Evolutionary conservation across 2,113 vertebrate species (phyloP).

Genomic region (Calyptommatus sinebrachiatus): DNA sequence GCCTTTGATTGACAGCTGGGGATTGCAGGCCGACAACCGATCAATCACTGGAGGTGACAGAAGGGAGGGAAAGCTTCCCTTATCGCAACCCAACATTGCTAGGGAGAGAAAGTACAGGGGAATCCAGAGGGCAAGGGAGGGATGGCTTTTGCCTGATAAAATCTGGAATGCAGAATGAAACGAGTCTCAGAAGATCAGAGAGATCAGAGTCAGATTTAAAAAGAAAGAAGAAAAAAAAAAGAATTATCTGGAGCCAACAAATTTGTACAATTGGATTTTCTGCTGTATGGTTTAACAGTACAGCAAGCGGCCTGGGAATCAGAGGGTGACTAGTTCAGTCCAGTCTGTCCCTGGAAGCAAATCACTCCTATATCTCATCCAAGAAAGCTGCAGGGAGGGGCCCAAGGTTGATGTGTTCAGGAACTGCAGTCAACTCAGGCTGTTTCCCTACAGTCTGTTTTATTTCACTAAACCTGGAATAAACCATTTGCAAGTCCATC

Average conservation of each 20-base stretch:
- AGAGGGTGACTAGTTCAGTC: no score
- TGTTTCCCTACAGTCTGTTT: no score
- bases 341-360: no score
- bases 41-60: slow-evolving; percentile 20
- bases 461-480: no score
- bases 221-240: neutral
- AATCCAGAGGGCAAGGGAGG: neutral
- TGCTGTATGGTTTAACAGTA: neutral
- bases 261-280: neutral
- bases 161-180: neutral
- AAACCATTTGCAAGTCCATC: no score
- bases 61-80: slow-evolving; percentile 17
- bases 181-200: neutral
- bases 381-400: no score
- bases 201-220: no score
- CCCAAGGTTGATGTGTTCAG: no score
- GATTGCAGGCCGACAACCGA: slow-evolving; percentile 40
- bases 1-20: slow-evolving; percentile 48
- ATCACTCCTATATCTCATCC: no score
- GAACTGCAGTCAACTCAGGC: no score
- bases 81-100: slow-evolving; percentile 4
- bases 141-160: neutral
- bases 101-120: neutral
- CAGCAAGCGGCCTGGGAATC: no score
- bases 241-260: no score